These are phyloP conservation scores for Brienomyrus brachyistius DNA, from an alignment of 2,113 vertebrate genomes.

Conservation along the genomic window DNA sequence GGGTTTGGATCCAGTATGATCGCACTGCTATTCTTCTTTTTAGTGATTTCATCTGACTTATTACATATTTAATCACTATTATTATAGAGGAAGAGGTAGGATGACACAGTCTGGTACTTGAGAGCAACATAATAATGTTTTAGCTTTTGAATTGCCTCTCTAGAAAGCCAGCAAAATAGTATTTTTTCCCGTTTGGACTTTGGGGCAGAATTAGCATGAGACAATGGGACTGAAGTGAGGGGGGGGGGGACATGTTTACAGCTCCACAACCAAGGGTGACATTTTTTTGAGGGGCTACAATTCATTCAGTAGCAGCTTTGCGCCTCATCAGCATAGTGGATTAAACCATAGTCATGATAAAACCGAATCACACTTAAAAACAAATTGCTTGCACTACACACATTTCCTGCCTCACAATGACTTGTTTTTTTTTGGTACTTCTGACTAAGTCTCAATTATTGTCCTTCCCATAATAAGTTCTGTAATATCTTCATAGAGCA, in stretches of 20 bases:
- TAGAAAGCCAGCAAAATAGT: neutral
- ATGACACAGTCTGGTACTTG: neutral
- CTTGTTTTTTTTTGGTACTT: neutral
- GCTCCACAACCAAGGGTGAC: neutral
- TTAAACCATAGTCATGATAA: neutral
- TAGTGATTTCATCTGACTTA: neutral
- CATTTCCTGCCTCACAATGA: neutral
- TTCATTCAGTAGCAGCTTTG: neutral
- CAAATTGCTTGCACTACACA: neutral
- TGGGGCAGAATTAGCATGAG: neutral
- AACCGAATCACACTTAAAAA: neutral
- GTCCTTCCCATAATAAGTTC: neutral
- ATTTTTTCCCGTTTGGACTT: neutral
- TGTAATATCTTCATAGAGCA: neutral
- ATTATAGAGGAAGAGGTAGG: neutral
- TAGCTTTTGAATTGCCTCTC: neutral
- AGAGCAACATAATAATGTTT: neutral
- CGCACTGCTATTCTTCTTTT: neutral
- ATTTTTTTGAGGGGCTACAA: neutral
- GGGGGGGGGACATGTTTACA: neutral
- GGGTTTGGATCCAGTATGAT: neutral
- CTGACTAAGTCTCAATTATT: neutral
- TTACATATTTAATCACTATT: neutral
- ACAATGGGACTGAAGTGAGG: neutral
- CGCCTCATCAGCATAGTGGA: neutral